Evolutionary conservation across 2,888 invertebrate genomes (phyloP).

Genomic region (Trachelus iudaicus): DNA sequence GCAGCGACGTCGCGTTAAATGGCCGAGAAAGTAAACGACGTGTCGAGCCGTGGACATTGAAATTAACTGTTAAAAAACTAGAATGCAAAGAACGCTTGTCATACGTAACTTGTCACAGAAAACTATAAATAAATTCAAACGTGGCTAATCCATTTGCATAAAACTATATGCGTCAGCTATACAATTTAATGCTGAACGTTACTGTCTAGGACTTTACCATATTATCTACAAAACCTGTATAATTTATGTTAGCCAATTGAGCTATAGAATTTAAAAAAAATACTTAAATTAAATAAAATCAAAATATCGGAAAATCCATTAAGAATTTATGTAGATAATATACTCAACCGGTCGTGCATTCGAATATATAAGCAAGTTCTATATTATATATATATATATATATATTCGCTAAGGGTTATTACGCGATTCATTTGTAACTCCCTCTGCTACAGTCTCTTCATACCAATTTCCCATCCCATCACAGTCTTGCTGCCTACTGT

Average conservation of each 20-base stretch:
- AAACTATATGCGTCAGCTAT: neutral
- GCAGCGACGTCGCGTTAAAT: conserved; percentile 33
- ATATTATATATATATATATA: conserved; percentile 8
- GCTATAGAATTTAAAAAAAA: neutral
- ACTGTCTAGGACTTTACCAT: neutral
- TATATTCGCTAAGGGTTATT: conserved; percentile 41
- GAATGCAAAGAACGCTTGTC: neutral
- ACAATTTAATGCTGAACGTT: neutral
- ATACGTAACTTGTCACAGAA: neutral
- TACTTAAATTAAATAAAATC: conserved; percentile 25
- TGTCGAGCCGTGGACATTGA: conserved; percentile 34
- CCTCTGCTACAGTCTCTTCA: conserved; percentile 21
- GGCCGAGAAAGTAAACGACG: conserved; percentile 41
- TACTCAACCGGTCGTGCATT: conserved; percentile 37
- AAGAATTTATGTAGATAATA: conserved; percentile 33
- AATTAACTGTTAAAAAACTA: conserved; percentile 28
- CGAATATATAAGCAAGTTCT: conserved; percentile 55
- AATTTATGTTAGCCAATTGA: neutral
- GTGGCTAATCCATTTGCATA: neutral
- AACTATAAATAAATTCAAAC: neutral
- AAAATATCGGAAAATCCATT: conserved; percentile 57
- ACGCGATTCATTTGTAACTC: conserved; percentile 62
- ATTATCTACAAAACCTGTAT: neutral
- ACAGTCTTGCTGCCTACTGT: conserved; percentile 9
- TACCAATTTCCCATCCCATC: conserved; percentile 22